Base-by-base conservation (phyloP, 1,140 invertebrate species). In the Drosophila littoralis region DNA sequence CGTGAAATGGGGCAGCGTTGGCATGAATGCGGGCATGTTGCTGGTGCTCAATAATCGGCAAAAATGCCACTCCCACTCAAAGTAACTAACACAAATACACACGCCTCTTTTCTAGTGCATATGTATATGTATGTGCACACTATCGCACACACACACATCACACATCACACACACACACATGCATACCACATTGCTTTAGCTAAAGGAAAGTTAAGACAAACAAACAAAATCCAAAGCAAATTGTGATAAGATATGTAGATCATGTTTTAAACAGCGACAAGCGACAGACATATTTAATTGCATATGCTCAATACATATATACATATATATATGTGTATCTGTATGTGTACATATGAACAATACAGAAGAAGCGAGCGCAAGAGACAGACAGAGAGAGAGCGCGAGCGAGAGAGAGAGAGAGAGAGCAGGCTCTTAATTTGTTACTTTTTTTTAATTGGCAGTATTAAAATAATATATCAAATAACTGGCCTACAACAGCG, bases 1-100 rank as follows among this genome's bases (percentile, higher is more conserved):
- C 78, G 93, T 94, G 67, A 95, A 94, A 91, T 95, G 94, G 94
- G 94, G 94, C 79, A 95, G 93, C 92, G 93, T 95, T 80, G 94
- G 94, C 84, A 94, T 95, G 93, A 95, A 94, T 89, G 94, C 94
- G 91, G 94, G 94, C 78, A 93, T 95, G 71, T 93, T 95, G 92
- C 92, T 95, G 61, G 93, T 94, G 67, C 94, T 93, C 82, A 94
- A 94, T 79, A 88, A 83, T 83, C 73, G 82, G 51, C 81, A 82
- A 64, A 80, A 81, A 75, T 57, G 71, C 82, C 51, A 85, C 64
- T 77, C 81, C 50, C 66, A 84, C 65, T 82, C 81, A 76, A 82
- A 84, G 81, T 79, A 88, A 77, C 66, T 68, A 81, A 70, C 59
- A 66, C 43, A 38, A 35, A 57, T 46, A 48, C 40, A 63, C 52